Evolutionary conservation across 2,888 invertebrate species (phyloP).

Genomic region (Meandrusa payeni): DNA sequence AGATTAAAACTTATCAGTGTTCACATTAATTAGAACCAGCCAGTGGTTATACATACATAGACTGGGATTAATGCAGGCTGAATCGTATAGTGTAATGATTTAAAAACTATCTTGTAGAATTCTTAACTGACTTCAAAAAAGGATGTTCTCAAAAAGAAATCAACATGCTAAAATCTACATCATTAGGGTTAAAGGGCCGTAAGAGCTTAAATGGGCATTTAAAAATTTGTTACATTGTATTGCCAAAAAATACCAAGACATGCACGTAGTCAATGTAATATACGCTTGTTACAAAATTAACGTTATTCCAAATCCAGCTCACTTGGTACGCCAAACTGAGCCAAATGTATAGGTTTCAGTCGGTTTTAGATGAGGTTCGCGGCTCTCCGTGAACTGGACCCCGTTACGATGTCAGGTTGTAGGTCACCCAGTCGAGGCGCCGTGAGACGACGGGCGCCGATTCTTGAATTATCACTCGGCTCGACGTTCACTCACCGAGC

Average conservation of each 20-base stretch:
- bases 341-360: neutral
- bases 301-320: neutral
- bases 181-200: no score
- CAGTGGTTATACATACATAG: no score
- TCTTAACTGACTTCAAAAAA: no score
- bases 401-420: neutral
- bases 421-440: conserved; percentile 10
- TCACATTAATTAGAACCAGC: no score
- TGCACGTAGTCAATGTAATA: conserved; percentile 6
- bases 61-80: no score
- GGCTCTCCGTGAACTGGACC: conserved; percentile 1
- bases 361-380: neutral
- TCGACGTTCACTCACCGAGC: conserved; percentile 12
- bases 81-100: no score
- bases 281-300: conserved; percentile 7
- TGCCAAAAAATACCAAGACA: neutral
- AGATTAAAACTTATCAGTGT: no score
- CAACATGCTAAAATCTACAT: no score
- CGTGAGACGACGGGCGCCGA: conserved; percentile 7
- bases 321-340: neutral
- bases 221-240: no score
- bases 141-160: no score
- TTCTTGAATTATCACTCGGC: conserved; percentile 13
- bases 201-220: no score
- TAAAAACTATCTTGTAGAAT: no score